Conservation (phyloP, 2,888 invertebrate genomes). For the Beris morrisii region DNA sequence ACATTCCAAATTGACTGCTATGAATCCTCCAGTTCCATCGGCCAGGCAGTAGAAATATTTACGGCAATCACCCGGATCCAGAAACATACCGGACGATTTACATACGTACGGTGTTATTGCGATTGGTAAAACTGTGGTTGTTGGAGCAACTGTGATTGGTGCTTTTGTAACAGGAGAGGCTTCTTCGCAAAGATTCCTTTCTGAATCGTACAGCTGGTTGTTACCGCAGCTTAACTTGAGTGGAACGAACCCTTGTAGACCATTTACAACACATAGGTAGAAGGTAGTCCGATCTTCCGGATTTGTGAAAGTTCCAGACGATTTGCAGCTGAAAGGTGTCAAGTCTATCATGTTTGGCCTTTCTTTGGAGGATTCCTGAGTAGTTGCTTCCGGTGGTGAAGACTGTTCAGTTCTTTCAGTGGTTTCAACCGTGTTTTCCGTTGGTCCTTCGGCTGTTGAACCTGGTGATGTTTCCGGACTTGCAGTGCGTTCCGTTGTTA, state of each 20-base stretch:
- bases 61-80: slow-evolving; percentile 11
- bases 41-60: slow-evolving; percentile 21
- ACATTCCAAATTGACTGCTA: slow-evolving; percentile 22
- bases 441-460: not conserved
- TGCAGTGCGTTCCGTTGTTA: not conserved
- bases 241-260: slow-evolving; percentile 3
- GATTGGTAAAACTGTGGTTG: not conserved
- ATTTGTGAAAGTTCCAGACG: slow-evolving; percentile 9
- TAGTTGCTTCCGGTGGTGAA: not conserved
- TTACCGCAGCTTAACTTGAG: slow-evolving; percentile 11
- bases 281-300: slow-evolving; percentile 6
- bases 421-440: not conserved
- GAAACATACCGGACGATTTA: slow-evolving; percentile 9
- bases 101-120: slow-evolving; percentile 8
- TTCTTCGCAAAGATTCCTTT: not conserved
- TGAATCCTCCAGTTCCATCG: slow-evolving; percentile 17
- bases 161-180: not conserved
- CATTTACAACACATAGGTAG: slow-evolving; percentile 14
- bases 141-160: too few species aligned
- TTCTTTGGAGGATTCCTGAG: not conserved
- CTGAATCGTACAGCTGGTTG: slow-evolving; percentile 11
- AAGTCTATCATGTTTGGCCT: not conserved
- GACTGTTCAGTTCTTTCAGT: not conserved
- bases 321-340: slow-evolving; percentile 2
- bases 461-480: not conserved